A percentile compares a stretch with the other conserved stretches of the same genome.
phyloP scores from a whole-genome alignment of 2,797 vertebrate species.

The Spinus pinus region DNA sequence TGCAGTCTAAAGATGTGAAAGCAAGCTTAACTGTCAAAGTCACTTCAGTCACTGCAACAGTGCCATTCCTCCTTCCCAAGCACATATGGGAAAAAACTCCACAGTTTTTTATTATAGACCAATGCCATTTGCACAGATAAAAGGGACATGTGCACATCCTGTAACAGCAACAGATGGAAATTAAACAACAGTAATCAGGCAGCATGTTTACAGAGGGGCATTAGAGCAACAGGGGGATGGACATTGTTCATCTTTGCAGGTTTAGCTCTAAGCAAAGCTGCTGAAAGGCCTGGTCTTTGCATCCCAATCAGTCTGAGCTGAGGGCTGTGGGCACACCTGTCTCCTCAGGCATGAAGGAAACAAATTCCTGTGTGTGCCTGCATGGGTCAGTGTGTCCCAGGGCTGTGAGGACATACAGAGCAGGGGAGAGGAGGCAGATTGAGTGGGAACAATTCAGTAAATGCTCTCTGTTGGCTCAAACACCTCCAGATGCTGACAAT shows the following conservation, averaged over 20 bases:
- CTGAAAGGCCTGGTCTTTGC: neutral
- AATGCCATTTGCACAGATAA: neutral
- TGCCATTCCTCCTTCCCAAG: neutral
- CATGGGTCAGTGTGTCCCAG: fast-evolving
- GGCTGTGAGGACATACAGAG: neutral
- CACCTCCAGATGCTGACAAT: neutral
- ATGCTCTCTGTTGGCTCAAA: neutral
- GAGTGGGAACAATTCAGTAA: neutral
- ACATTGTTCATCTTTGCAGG: neutral
- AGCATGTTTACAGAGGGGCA: neutral
- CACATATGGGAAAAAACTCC: fast-evolving
- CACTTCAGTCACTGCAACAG: neutral
- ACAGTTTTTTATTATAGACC: neutral
- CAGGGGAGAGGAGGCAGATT: neutral
- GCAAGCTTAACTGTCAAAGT: neutral
- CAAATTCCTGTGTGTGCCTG: neutral
- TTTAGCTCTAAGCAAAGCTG: neutral
- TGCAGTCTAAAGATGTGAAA: neutral
- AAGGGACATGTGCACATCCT: neutral
- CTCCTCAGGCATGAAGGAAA: neutral
- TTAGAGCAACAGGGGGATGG: neutral
- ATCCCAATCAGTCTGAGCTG: neutral
- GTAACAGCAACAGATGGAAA: neutral
- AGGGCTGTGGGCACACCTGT: neutral
- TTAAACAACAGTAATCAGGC: neutral